These are phyloP conservation scores for Pelecanus crispus DNA, from an alignment of 2,113 vertebrate genomes.

Conservation along the genomic window DNA sequence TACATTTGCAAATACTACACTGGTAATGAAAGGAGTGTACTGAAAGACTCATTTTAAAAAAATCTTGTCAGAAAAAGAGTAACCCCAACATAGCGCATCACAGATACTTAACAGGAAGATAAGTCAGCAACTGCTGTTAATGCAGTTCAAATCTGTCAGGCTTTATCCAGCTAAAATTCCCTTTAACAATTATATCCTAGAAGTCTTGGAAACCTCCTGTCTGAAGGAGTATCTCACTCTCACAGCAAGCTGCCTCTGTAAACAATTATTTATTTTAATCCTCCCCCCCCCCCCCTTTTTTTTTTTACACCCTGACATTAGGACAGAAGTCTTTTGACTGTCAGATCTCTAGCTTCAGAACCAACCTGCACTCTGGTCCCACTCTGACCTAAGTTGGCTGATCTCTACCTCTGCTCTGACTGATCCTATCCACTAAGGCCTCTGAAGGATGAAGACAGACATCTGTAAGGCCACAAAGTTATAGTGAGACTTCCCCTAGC, in stretches of 20 bases:
- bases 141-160: neutral
- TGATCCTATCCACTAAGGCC: neutral
- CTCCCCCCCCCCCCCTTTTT: fast-evolving
- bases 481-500: neutral
- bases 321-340: neutral
- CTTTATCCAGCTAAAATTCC: neutral
- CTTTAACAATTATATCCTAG: neutral
- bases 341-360: neutral
- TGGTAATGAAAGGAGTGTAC: neutral
- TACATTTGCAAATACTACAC: neutral
- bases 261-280: neutral
- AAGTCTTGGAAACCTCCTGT: neutral
- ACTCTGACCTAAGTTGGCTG: neutral
- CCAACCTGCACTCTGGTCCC: fast-evolving
- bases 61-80: neutral
- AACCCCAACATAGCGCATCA: neutral
- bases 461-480: neutral
- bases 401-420: neutral
- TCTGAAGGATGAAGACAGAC: neutral
- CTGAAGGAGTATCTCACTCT: neutral
- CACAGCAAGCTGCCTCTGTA: neutral
- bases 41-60: neutral
- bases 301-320: too few relatives aligned
- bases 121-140: neutral
- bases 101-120: neutral